Evolutionary conservation across 1,140 invertebrate species (phyloP).

Genomic region (Ectropis grisescens): DNA sequence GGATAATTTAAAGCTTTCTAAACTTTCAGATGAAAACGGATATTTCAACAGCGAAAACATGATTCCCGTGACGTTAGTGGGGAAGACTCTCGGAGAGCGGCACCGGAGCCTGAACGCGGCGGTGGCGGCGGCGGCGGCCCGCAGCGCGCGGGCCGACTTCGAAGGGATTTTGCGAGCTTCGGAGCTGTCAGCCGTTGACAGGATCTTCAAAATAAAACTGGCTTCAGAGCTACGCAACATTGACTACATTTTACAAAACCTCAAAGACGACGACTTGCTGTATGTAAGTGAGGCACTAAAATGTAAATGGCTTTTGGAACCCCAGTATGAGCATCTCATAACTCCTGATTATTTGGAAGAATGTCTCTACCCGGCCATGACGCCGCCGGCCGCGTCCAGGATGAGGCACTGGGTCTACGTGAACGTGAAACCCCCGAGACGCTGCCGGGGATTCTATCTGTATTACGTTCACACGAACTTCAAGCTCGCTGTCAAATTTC

Average conservation of each 20-base stretch:
- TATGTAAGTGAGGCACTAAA: slow-evolving; percentile 37
- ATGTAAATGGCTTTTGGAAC: slow-evolving; percentile 31
- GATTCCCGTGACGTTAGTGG: slow-evolving; percentile 23
- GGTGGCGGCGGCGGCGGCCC: slow-evolving; percentile 16
- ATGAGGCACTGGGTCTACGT: slow-evolving; percentile 35
- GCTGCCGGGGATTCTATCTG: slow-evolving; percentile 35
- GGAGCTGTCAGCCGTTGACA: slow-evolving; percentile 28
- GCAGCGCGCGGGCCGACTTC: slow-evolving; percentile 9
- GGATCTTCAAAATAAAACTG: slow-evolving; percentile 43
- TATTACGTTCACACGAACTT: slow-evolving; percentile 26
- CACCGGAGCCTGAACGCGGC: slow-evolving; percentile 28
- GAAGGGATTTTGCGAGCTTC: slow-evolving; percentile 15
- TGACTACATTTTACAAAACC: slow-evolving; percentile 33
- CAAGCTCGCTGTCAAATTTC: slow-evolving; percentile 29
- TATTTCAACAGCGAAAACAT: too few species aligned
- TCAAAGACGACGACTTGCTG: slow-evolving; percentile 37
- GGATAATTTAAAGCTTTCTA: too few species aligned
- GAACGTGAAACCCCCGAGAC: slow-evolving; percentile 21
- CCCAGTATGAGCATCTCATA: slow-evolving; percentile 24
- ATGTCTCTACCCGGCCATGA: slow-evolving; percentile 35
- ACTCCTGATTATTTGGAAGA: slow-evolving; percentile 31
- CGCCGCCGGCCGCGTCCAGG: slow-evolving; percentile 32
- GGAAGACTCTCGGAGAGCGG: slow-evolving; percentile 28
- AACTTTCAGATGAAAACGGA: too few species aligned
- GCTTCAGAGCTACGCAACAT: slow-evolving; percentile 29